Base-by-base conservation (phyloP, 2,888 invertebrate genomes). In the Eupeodes latifasciatus region DNA sequence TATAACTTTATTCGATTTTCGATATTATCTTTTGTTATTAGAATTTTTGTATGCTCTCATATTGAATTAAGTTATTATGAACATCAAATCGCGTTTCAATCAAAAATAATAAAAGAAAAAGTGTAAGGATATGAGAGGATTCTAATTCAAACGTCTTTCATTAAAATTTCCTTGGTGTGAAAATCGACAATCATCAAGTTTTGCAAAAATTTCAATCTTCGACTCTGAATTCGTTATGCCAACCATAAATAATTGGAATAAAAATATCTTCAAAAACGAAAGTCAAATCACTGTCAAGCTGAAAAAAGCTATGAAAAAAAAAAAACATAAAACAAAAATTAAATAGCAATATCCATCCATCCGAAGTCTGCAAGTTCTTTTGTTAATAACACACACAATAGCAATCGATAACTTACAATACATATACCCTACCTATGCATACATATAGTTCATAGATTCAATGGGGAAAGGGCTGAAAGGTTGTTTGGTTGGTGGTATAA, bases 171-270 rank as follows among this genome's bases (percentile, higher is more conserved):
- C n/a, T n/a, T 47, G 9, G 62, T 9, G 14, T 59, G 36, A 61
- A 67, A 47, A 74, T 44, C 78, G n/a, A 66, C 36, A 75, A 53
- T 53, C 47, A 55, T 62, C 69, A 71, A 27, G 40, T 9, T 36
- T 69, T 36, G 14, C 59, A 4, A 64, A 79, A 76, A 76, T 62
- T 81, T 77, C 51, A 80, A 71, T 76, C 64, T 71, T 71, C 75
- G 55, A 64, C 66, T 61, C 47, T 59, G 34, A 75, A 75, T 79
- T 69, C 36, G 59, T 76, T 82, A 47, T 71, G 61, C 69, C 62
- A 82, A 57, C 69, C 69, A 62, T 75, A 75, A 80, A 76, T 76
- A 71, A 76, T 76, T 76, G 72, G 79, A 75, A 47, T 59, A 61
- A 81, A 40, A 81, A 76, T 64, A 40, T 64, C 67, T 55, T 34